phyloP scores from a whole-genome alignment of 2,888 invertebrate species.

The Drosophila planitibia region DNA sequence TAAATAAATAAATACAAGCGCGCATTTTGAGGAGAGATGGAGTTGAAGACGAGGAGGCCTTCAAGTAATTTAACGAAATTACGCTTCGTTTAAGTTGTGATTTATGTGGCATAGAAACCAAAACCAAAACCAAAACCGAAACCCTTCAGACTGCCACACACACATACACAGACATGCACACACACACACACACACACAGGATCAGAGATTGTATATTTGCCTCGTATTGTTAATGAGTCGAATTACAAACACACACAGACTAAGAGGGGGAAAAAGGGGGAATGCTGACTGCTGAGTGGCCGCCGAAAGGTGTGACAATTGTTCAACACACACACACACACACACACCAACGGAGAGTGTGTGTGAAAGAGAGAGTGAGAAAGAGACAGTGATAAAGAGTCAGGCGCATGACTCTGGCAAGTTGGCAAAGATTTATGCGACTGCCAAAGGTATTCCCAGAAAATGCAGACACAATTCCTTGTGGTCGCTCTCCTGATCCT shows the following conservation, averaged over 20 bases:
- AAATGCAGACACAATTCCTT: conserved; percentile 73
- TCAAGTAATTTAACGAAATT: conserved; percentile 76
- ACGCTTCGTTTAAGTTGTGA: conserved; percentile 83
- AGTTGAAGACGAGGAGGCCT: conserved; percentile 33
- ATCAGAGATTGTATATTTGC: conserved; percentile 50
- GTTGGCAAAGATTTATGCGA: conserved; percentile 77
- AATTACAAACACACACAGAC: conserved; percentile 68
- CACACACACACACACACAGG: conserved; percentile 1
- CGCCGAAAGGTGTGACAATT: conserved; percentile 82
- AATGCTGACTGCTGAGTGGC: conserved; percentile 71
- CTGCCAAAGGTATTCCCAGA: conserved; percentile 69
- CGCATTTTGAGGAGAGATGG: neutral
- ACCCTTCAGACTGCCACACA: conserved; percentile 62
- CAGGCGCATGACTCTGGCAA: conserved; percentile 65
- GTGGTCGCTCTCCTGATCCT: conserved; percentile 48
- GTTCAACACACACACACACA: conserved; percentile 46
- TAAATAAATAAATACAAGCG: conserved; percentile 56
- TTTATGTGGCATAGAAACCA: conserved; percentile 77
- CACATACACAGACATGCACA: conserved; percentile 38
- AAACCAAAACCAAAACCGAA: conserved; percentile 45
- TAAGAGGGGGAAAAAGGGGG: conserved; percentile 10
- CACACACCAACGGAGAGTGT: conserved; percentile 1
- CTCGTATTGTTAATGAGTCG: conserved; percentile 83
- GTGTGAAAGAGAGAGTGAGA: neutral
- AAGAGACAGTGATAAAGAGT: conserved; percentile 7